phyloP scores from a whole-genome alignment of 2,113 vertebrate genomes.

The Heteronetta atricapilla region DNA sequence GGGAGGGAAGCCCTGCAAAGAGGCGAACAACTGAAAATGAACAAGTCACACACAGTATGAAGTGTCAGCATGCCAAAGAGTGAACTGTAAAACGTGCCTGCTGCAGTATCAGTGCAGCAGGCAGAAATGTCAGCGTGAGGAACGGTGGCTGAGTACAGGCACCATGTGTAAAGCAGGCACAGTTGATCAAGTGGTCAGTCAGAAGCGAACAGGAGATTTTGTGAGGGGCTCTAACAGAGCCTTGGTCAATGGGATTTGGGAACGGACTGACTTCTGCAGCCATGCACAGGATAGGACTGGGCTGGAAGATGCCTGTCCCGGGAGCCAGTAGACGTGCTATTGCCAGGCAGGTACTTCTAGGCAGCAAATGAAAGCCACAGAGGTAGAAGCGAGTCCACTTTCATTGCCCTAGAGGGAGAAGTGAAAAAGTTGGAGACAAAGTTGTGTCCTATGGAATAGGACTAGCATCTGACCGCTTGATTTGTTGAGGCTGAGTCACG shows the following conservation, averaged over 20 bases:
- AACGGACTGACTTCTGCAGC: background rate
- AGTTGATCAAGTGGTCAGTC: background rate
- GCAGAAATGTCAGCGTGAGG: background rate
- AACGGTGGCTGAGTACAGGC: background rate
- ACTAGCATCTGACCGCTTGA: background rate
- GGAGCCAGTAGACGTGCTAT: background rate
- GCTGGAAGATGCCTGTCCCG: background rate
- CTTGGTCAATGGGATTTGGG: background rate
- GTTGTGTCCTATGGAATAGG: background rate
- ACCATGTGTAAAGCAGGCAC: background rate
- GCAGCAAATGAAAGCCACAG: background rate
- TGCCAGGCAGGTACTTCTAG: background rate
- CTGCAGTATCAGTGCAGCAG: background rate
- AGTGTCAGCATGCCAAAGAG: background rate
- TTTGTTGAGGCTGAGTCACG: background rate
- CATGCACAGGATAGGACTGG: background rate
- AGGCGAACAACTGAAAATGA: background rate
- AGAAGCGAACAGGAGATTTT: background rate
- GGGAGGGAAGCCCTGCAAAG: background rate
- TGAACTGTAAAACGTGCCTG: background rate
- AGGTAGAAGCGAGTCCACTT: background rate
- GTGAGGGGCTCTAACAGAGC: background rate
- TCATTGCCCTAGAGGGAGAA: background rate
- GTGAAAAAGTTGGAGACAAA: background rate
- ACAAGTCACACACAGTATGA: background rate